Base-by-base conservation (phyloP, 2,888 invertebrate genomes). In the Osmoderma eremita region DNA sequence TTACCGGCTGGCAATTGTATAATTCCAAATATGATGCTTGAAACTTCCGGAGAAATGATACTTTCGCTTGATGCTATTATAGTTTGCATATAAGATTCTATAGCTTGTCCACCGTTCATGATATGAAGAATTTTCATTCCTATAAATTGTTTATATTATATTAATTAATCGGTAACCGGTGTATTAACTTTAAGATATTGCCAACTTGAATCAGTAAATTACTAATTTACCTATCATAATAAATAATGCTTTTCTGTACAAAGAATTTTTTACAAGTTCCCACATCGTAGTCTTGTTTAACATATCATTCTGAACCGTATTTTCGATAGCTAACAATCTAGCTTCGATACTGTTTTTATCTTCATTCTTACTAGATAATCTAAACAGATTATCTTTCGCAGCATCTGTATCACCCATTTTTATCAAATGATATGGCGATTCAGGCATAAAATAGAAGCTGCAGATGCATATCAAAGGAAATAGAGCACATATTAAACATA, bases 51-150 rank as follows among this genome's bases (percentile, higher is more conserved):
- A 0, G 86, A 84, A 51, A 87, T 79, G 0, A 83, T 83, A 13
- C 80, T 79, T 50, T 84, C 84, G 66, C 85, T 86, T 45, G 86
- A 84, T 49, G 84, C 81, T 62, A 88, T 86, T 69, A 88, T 88
- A 24, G 85, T 84, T 75, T 88, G 87, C 67, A 88, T 83, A 73
- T 88, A 88, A 0, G 87, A 85, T 70, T 88, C 87, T 20, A 88
- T 84, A 0, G 87, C 87, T 3, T 86, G 78, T 24, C 85, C 83
- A 5, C 88, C 88, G 17, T 87, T 87, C 83, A 88, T 85, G 72
- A 88, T 88, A 42, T 88, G 86, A 54, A 88, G 76, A 24, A 86
- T 72, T 75, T 88, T 88, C 0, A 88, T 77, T 15, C 87, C 88
- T 86, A 76, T 8, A 36, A 61, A 45, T 15, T n/a, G n/a, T n/a